Conservation (phyloP, 2,888 invertebrate genomes). For the Scaptomyza flava region DNA sequence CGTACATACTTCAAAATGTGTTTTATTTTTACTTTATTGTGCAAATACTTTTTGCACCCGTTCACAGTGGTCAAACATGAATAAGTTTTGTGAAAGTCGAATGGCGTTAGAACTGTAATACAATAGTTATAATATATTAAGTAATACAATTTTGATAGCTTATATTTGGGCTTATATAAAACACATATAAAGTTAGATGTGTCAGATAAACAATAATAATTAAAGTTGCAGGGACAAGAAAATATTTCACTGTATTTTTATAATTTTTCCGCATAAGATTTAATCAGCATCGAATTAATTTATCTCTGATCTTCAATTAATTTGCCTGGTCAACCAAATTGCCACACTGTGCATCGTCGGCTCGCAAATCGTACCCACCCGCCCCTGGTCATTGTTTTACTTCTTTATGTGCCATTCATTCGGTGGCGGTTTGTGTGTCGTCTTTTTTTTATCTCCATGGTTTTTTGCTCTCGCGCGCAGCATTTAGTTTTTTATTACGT, state of each 20-base stretch:
- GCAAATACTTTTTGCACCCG: conserved; percentile 24
- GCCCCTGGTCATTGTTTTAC: conserved; percentile 42
- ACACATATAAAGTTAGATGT: too few species aligned
- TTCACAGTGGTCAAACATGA: conserved; percentile 42
- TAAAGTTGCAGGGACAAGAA: too few species aligned
- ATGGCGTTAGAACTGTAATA: background rate
- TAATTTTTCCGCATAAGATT: background rate
- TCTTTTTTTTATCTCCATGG: conserved; percentile 69
- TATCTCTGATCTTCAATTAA: background rate
- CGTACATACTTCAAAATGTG: conserved; percentile 33
- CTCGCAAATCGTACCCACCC: conserved; percentile 54
- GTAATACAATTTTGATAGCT: too few species aligned
- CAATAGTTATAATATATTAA: background rate
- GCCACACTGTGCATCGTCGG: conserved; percentile 42
- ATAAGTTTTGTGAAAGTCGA: conserved; percentile 3
- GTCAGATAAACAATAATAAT: too few species aligned
- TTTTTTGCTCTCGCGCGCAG: conserved; percentile 62
- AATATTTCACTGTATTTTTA: background rate
- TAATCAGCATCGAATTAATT: background rate
- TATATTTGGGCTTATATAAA: too few species aligned
- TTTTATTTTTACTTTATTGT: conserved; percentile 35
- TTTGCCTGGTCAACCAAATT: conserved; percentile 1
- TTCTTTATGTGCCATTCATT: conserved; percentile 76
- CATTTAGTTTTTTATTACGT: conserved; percentile 21
- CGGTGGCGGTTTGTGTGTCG: conserved; percentile 67